phyloP scores from a whole-genome alignment of 2,113 vertebrate species.

The Hyaena hyaena region DNA sequence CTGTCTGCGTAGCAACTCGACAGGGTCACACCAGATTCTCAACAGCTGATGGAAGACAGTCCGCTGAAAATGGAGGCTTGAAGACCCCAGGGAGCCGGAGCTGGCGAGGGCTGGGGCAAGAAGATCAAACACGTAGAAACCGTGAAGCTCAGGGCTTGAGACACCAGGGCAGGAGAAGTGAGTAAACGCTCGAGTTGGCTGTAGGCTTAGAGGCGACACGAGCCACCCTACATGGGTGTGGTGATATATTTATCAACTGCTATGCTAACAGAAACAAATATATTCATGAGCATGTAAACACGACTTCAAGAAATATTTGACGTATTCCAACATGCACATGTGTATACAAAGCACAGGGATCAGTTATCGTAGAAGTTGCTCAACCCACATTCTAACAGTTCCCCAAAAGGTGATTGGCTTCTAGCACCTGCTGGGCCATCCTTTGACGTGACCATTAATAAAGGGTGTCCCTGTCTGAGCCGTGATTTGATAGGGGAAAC shows the following conservation, averaged over 20 bases:
- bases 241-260: not conserved
- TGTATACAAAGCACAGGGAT: not conserved
- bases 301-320: not conserved
- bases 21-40: not conserved
- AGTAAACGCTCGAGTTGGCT: not conserved
- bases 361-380: not conserved
- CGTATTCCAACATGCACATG: not conserved
- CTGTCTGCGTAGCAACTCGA: accelerated
- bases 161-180: not conserved
- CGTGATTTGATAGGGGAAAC: not conserved
- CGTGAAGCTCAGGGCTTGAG: not conserved
- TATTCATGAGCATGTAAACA: not conserved
- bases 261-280: not conserved
- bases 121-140: not conserved
- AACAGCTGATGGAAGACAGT: accelerated
- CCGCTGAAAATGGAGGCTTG: no score
- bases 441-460: not conserved
- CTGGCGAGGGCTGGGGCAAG: not conserved
- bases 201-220: not conserved
- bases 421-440: not conserved
- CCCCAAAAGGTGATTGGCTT: not conserved
- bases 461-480: not conserved
- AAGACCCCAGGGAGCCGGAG: not conserved
- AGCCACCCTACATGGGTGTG: not conserved
- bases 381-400: not conserved